These are phyloP conservation scores for Tridacna gigas DNA, from an alignment of 2,888 invertebrate genomes.

Conservation along the genomic window DNA sequence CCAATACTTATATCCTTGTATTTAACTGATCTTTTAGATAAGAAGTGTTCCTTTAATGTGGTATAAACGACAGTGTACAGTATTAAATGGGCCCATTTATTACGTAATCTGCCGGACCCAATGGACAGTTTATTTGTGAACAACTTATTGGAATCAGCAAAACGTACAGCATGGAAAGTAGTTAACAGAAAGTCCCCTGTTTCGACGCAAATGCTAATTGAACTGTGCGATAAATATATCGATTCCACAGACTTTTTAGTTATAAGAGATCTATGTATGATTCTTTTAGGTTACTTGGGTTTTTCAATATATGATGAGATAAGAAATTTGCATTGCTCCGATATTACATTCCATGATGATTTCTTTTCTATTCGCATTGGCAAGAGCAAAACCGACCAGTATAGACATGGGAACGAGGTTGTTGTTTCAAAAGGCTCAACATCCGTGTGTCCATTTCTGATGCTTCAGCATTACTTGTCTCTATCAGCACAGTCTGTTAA, in stretches of 20 bases:
- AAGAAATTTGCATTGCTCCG: background rate
- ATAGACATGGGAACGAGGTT: background rate
- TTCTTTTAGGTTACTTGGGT: constrained; percentile 37
- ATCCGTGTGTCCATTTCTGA: constrained; percentile 44
- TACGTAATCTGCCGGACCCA: background rate
- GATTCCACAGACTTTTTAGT: constrained; percentile 23
- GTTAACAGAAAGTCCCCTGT: background rate
- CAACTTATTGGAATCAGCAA: background rate
- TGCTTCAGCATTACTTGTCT: constrained; percentile 42
- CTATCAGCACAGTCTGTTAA: background rate
- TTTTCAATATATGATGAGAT: constrained; percentile 35
- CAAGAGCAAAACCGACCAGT: background rate
- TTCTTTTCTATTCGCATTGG: background rate
- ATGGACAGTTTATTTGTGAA: background rate
- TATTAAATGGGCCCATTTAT: constrained; percentile 10
- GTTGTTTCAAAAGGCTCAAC: constrained; percentile 42
- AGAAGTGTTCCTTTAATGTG: constrained; percentile 29
- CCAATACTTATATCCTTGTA: constrained; percentile 44
- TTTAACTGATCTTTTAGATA: constrained; percentile 49
- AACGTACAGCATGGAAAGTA: background rate
- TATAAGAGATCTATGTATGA: constrained; percentile 50
- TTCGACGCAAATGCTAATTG: background rate
- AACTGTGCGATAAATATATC: constrained; percentile 1
- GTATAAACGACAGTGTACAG: constrained; percentile 29
- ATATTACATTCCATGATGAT: constrained; percentile 1